These are phyloP conservation scores for Cryptocheilus praepositus DNA, from an alignment of 2,888 invertebrate species.

Conservation along the genomic window DNA sequence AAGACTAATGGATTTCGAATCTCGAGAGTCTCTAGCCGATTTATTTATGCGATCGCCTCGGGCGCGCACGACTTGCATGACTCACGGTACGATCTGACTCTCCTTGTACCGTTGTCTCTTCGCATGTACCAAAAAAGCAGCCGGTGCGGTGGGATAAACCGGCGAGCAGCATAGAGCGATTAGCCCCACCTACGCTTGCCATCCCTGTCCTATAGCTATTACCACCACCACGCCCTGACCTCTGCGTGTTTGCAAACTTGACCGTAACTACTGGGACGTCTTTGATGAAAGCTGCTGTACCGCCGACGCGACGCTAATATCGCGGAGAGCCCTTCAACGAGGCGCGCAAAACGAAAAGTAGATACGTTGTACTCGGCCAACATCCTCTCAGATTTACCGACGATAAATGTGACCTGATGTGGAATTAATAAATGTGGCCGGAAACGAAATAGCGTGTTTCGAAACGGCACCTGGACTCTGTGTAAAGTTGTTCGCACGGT, in stretches of 20 bases:
- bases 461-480: no score
- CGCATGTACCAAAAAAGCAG: background rate
- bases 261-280: background rate
- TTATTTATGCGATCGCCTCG: slow-evolving; percentile 38
- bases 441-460: no score
- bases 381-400: no score
- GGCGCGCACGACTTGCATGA: slow-evolving; percentile 3
- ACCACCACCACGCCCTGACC: slow-evolving; percentile 1
- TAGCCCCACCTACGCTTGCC: background rate
- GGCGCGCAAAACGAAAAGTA: background rate
- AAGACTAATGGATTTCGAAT: slow-evolving; percentile 35
- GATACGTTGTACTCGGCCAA: background rate
- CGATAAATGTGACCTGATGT: no score
- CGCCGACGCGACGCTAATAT: slow-evolving; percentile 6
- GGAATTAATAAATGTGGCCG: no score
- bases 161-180: background rate
- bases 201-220: background rate
- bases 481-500: no score
- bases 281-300: background rate
- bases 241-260: slow-evolving; percentile 6
- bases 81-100: slow-evolving; percentile 4
- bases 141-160: background rate
- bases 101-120: background rate
- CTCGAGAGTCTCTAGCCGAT: slow-evolving; percentile 27
- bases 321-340: background rate